Evolutionary conservation across 2,888 invertebrate species (phyloP), one percentile per base, ranked within the genome.

Genomic region (Parnassius apollo): DNA sequence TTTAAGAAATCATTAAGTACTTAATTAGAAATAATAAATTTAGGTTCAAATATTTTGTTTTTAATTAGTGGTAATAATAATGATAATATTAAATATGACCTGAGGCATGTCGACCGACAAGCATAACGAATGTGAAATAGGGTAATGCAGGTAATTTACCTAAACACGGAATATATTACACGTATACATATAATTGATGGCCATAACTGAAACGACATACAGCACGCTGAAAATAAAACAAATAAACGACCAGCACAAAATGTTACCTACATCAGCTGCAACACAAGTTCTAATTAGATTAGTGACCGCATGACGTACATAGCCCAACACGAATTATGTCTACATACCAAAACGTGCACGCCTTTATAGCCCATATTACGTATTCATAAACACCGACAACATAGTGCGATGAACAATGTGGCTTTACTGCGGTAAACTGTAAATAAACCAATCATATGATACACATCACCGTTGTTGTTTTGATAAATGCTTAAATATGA

Each of bases 221-320:
- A 48, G 9, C 35, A 25, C 7, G 25, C 9, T 46, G 25, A 53
- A 48, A 35, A 25, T 60, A 35, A 59, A 59, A 60, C 42, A 58
- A 59, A 51, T 51, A 44, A 59, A 51, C 22, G 44, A 12, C 4
- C 18, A 42, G 50, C 58, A 13, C 42, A 42, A 60, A 60, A 48
- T 48, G 25, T 54, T 49, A 54, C 61, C 61, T 44, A 49, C 56
- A 45, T 57, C 42, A 25, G 48, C 25, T 56, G 55, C 57, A 66
- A 42, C 46, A 48, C 57, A 55, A 62, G 54, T 57, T 61, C 64
- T 70, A 70, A 71, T 70, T 69, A 71, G 68, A 71, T 71, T 68
- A 66, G 67, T 66, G 64, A 68, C 65, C 63, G 65, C 63, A 66
- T 53, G 52, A 61, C 57, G 67, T 55, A 64, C 59, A 65, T 62